These are phyloP conservation scores for Phrynocephalus guinanensis DNA, from an alignment of 2,797 vertebrate genomes.

Conservation along the genomic window DNA sequence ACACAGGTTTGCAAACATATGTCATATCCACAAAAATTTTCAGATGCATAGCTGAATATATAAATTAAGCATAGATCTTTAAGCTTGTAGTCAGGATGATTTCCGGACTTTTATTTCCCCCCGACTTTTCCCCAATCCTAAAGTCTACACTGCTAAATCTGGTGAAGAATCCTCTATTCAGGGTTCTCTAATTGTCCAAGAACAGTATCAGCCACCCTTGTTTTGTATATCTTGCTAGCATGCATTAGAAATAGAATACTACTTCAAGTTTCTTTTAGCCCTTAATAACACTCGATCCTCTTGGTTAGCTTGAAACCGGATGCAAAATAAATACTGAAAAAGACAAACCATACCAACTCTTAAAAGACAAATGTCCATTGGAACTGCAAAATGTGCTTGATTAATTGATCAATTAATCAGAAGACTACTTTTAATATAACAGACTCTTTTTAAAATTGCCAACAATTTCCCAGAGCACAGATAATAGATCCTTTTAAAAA, in stretches of 20 bases:
- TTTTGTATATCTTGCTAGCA: neutral
- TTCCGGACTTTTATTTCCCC: too few relatives aligned
- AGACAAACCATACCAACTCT: too few relatives aligned
- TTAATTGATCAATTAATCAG: neutral
- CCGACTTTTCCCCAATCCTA: too few relatives aligned
- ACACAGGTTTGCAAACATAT: neutral
- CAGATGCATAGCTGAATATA: too few relatives aligned
- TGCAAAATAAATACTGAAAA: neutral
- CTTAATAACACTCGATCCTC: neutral
- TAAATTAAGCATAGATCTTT: too few relatives aligned
- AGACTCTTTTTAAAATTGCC: neutral
- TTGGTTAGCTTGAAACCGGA: neutral
- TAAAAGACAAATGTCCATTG: neutral
- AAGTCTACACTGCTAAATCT: too few relatives aligned
- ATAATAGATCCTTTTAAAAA: neutral
- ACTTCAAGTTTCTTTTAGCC: neutral
- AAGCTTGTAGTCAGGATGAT: too few relatives aligned
- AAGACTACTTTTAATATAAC: neutral
- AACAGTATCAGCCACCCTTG: too few relatives aligned
- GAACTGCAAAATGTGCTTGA: neutral
- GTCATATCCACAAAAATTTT: neutral
- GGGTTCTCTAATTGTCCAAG: too few relatives aligned
- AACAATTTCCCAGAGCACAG: neutral
- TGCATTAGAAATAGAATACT: neutral
- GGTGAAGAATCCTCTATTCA: too few relatives aligned